Base-by-base conservation (phyloP, 2,888 invertebrate genomes). In the Drosophila maculinotata region DNA sequence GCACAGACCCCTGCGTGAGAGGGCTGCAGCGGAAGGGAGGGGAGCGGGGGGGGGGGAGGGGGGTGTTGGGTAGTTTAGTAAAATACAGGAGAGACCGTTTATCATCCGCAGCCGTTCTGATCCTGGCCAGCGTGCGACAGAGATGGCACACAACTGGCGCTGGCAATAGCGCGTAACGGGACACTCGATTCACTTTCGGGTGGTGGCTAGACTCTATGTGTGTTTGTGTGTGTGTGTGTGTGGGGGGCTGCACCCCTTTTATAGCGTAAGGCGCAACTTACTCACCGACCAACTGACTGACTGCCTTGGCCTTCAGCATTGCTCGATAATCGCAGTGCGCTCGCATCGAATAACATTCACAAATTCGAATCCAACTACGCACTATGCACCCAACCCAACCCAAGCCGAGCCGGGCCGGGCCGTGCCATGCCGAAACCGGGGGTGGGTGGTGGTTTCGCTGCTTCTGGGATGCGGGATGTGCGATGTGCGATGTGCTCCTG, bases 361-460 rank as follows among this genome's bases (percentile, higher is more conserved):
- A 42, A 74, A 71, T 64, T 58, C 59, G 68, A 77, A 77, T 70
- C 74, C 62, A 78, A 75, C 77, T 70, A 77, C 74, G 70, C 79
- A 76, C 62, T 47, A 60, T 25, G 28, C 38, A 23, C 25, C 28
- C 38, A 17, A n/a, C n/a, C n/a, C n/a, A n/a, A n/a, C n/a, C n/a
- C n/a, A n/a, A n/a, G n/a, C n/a, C n/a, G n/a, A n/a, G n/a, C n/a
- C n/a, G n/a, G n/a, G n/a, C n/a, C n/a, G n/a, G n/a, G n/a, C n/a
- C n/a, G n/a, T n/a, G n/a, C n/a, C n/a, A n/a, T n/a, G n/a, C 4
- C 17, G 10, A n/a, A 20, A 8, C 31, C 17, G 41, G 73, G 81
- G 79, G 76, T 79, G 78, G 82, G 64, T 75, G 76, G 69, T 75
- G 60, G 56, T 35, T 74, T 31, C 20, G 17, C 41, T 35, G 28